phyloP scores from a whole-genome alignment of 2,888 invertebrate genomes.

The Iselma pallidipennis region DNA sequence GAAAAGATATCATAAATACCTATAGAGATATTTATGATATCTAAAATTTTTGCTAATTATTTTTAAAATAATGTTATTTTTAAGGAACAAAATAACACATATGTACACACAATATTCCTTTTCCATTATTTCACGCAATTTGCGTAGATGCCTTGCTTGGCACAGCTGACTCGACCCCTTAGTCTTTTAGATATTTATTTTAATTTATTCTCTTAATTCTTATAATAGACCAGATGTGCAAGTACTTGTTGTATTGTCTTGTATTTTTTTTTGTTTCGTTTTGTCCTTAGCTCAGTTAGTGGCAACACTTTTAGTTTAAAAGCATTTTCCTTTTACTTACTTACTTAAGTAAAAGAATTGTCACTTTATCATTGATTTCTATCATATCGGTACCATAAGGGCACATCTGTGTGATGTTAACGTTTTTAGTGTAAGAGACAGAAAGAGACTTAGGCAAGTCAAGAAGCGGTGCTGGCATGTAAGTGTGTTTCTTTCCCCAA shows the following conservation, averaged over 20 bases:
- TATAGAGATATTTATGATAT: neutral
- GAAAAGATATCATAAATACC: neutral
- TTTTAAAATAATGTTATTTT: too few species aligned
- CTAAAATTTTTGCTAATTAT: slow-evolving; percentile 14
- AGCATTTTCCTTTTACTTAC: too few species aligned
- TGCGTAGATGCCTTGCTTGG: slow-evolving; percentile 50
- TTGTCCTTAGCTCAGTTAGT: too few species aligned
- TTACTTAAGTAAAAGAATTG: too few species aligned
- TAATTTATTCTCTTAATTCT: neutral
- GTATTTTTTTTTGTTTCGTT: too few species aligned
- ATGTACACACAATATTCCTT: slow-evolving; percentile 46
- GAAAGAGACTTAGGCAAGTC: slow-evolving; percentile 42
- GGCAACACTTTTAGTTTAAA: too few species aligned
- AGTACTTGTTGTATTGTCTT: too few species aligned
- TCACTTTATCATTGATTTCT: too few species aligned
- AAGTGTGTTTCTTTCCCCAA: slow-evolving; percentile 39
- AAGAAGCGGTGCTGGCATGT: slow-evolving; percentile 52
- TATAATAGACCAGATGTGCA: slow-evolving; percentile 19
- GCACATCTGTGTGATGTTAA: slow-evolving; percentile 27
- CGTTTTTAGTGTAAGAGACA: too few species aligned
- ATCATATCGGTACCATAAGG: too few species aligned
- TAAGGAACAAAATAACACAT: slow-evolving; percentile 46
- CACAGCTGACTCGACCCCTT: slow-evolving; percentile 48
- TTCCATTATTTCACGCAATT: slow-evolving; percentile 37
- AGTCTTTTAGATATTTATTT: slow-evolving; percentile 30